Evolutionary conservation across 2,888 invertebrate genomes (phyloP).

Genomic region (Tinea trinotella): DNA sequence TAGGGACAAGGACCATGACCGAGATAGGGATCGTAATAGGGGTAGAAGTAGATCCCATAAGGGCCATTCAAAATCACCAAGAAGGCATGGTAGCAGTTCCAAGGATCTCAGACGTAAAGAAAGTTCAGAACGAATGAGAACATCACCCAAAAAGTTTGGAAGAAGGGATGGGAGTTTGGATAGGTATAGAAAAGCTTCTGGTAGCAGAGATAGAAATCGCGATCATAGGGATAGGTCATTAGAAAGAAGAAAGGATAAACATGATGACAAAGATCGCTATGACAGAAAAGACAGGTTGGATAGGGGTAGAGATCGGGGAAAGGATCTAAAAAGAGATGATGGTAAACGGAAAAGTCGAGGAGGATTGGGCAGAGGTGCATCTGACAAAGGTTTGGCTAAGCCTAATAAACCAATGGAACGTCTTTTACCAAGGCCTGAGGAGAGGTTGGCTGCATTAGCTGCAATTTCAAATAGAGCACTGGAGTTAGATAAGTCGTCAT

Average conservation of each 20-base stretch:
- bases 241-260: slow-evolving; percentile 66
- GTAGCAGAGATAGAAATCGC: slow-evolving; percentile 62
- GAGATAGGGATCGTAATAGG: slow-evolving; percentile 63
- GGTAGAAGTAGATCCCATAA: slow-evolving; percentile 64
- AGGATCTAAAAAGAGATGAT: slow-evolving; percentile 68
- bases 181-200: slow-evolving; percentile 53
- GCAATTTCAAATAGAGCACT: slow-evolving; percentile 60
- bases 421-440: slow-evolving; percentile 75
- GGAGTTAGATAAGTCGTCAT: slow-evolving; percentile 59
- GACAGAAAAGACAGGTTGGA: slow-evolving; percentile 78
- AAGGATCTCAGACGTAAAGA: slow-evolving; percentile 62
- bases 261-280: slow-evolving; percentile 72
- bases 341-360: slow-evolving; percentile 61
- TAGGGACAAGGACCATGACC: slow-evolving; percentile 52
- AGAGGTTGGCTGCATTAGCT: slow-evolving; percentile 74
- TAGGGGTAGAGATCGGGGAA: slow-evolving; percentile 75
- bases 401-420: slow-evolving; percentile 75
- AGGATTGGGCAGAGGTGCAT: slow-evolving; percentile 58
- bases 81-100: slow-evolving; percentile 45
- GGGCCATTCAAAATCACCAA: slow-evolving; percentile 58
- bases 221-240: slow-evolving; percentile 63
- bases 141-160: slow-evolving; percentile 60
- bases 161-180: slow-evolving; percentile 54
- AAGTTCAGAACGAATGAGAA: slow-evolving; percentile 62
- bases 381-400: slow-evolving; percentile 73